phyloP scores from a whole-genome alignment of 2,797 vertebrate species.

The Dipus sagitta region DNA sequence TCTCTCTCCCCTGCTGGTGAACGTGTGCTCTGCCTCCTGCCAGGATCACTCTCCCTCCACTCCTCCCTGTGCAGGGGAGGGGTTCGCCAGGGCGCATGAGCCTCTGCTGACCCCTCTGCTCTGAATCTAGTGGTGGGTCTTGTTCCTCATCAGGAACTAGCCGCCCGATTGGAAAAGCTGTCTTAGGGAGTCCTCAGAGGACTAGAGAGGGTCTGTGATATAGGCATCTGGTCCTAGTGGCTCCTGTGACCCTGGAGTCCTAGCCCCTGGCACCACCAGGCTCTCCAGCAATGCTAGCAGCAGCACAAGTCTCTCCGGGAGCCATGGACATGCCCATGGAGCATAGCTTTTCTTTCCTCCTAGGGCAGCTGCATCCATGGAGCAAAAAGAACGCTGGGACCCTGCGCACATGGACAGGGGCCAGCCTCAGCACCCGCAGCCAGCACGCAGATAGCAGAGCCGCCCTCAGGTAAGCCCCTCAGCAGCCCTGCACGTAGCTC shows the following conservation, averaged over 20 bases:
- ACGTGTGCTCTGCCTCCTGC: not conserved
- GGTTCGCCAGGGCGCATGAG: not conserved
- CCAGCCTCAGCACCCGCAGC: slow-evolving; percentile 83
- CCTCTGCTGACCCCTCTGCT: not conserved
- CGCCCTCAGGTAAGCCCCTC: slow-evolving; percentile 83
- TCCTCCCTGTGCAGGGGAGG: not conserved
- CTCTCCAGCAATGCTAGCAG: not conserved
- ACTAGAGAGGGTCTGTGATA: not conserved
- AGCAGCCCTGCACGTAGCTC: not conserved
- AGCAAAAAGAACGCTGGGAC: slow-evolving; percentile 86
- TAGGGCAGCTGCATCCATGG: slow-evolving; percentile 89
- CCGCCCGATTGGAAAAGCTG: not conserved
- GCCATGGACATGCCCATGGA: slow-evolving; percentile 68
- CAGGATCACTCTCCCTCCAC: not conserved
- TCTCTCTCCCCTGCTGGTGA: not conserved
- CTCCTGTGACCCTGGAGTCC: not conserved
- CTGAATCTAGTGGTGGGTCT: not conserved
- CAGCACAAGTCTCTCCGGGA: not conserved
- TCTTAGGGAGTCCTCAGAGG: not conserved
- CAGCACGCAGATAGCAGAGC: slow-evolving; percentile 89
- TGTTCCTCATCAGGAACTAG: not conserved
- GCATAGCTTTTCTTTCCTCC: slow-evolving; percentile 71
- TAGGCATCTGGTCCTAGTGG: not conserved
- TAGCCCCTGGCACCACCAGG: not conserved
- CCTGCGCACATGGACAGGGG: slow-evolving; percentile 65